Percentiles rank a stretch among this genome's conserved stretches.
Conservation (phyloP, 2,888 invertebrate genomes). For the Pemphredon lugubris region DNA sequence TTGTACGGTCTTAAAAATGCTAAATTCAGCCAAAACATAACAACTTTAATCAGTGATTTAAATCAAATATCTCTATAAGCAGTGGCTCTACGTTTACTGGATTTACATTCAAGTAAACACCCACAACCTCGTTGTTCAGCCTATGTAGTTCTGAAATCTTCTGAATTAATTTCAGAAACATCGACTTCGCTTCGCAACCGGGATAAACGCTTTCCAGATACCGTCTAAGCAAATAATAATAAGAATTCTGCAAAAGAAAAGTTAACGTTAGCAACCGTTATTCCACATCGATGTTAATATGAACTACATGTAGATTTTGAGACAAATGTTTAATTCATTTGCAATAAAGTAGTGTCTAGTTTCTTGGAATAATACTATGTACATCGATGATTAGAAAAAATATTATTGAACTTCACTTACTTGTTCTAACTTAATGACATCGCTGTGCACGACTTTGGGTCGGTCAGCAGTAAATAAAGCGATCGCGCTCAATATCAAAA, state of each 20-base stretch:
- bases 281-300: not conserved
- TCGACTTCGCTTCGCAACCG: conserved; percentile 93
- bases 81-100: conserved; percentile 95
- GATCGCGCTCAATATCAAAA: conserved; percentile 95
- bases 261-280: not conserved
- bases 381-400: not conserved
- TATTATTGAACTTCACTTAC: conserved; percentile 81
- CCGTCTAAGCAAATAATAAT: conserved; percentile 92
- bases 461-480: conserved; percentile 94
- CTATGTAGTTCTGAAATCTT: conserved; percentile 95
- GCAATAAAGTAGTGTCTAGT: no score
- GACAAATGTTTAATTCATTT: no score
- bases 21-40: conserved; percentile 5
- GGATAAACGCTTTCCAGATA: conserved; percentile 92
- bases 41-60: conserved; percentile 84
- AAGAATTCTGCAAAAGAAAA: conserved; percentile 87
- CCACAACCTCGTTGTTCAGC: conserved; percentile 94
- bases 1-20: no score
- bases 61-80: conserved; percentile 96
- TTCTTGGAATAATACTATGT: not conserved
- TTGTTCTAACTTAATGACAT: conserved; percentile 93
- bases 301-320: not conserved
- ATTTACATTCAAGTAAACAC: conserved; percentile 95
- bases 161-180: conserved; percentile 93
- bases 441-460: conserved; percentile 89